Conservation (phyloP, 2,888 invertebrate species). For the Noctua fimbriata region DNA sequence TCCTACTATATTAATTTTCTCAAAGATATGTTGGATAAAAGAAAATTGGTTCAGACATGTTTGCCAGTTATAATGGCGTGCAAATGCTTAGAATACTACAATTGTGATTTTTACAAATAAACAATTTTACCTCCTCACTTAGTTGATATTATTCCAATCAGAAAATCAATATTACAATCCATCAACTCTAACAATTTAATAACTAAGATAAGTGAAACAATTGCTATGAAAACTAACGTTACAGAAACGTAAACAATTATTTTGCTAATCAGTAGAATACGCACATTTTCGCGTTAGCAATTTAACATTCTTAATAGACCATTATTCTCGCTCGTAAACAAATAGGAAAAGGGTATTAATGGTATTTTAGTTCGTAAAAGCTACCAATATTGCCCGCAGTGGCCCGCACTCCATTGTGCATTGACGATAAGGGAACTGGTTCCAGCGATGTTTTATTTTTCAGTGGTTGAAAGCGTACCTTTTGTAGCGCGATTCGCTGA, state of each 20-base stretch:
- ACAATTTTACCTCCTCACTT: neutral
- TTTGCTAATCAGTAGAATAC: constrained; percentile 72
- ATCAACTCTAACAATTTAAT: constrained; percentile 50
- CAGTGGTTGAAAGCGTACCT: constrained; percentile 70
- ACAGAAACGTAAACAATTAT: constrained; percentile 65
- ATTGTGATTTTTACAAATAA: neutral
- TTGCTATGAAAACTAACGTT: constrained; percentile 37
- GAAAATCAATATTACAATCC: constrained; percentile 28
- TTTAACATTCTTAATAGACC: constrained; percentile 79
- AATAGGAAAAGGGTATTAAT: constrained; percentile 81
- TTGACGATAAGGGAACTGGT: constrained; percentile 77
- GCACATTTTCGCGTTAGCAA: constrained; percentile 73
- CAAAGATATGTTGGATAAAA: no score
- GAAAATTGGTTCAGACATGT: neutral
- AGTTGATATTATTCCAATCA: constrained; percentile 19
- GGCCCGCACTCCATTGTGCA: constrained; percentile 72
- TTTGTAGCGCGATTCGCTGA: constrained; percentile 70
- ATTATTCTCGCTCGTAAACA: constrained; percentile 78
- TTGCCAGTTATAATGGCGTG: neutral
- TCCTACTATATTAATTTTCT: no score
- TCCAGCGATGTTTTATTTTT: constrained; percentile 74
- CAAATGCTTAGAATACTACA: neutral
- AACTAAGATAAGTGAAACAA: constrained; percentile 49
- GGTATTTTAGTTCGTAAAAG: constrained; percentile 77
- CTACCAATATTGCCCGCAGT: constrained; percentile 68